Evolutionary conservation across 2,797 vertebrate species (phyloP), one percentile per base, ranked within the genome.

Genomic region (Echiichthys vipera): DNA sequence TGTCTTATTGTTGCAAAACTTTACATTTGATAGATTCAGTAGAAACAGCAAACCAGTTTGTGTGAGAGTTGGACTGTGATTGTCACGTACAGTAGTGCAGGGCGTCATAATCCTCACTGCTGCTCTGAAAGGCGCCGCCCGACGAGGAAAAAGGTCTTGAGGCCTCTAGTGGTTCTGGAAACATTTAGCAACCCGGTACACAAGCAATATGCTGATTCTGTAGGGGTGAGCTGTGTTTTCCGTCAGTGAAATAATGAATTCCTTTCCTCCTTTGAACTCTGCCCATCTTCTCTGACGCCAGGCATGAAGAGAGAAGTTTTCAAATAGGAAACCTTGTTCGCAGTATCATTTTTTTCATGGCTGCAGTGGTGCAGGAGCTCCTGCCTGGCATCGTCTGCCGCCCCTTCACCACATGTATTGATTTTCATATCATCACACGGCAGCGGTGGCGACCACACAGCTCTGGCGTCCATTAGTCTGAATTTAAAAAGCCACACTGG

Each of bases 371-470:
- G 63, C 24, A 56, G 54, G 51, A 66, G 53, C 45, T 49, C 22
- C 56, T 4, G 27, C 18, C 56, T 42, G 45, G 20, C 39, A 13
- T 40, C 8, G 62, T 65, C 69, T 61, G 66, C 53, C 76, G 68
- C 74, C 25, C 63, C 81, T 89, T 76, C 46, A 78, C 78, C 76
- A 83, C 84, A 77, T 55, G 69, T 79, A 85, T 88, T 87, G 89
- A 90, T 87, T 89, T 81, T 75, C 74, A 86, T 83, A 86, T 87
- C 77, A 69, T 70, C 74, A 87, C 74, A 74, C 59, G 50, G 81
- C 57, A 49, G 84, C 66, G 73, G 79, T 67, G 74, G 66, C 49
- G 40, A 63, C 74, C 29, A 34, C 72, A 72, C 68, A 57, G 54
- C 62, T 62, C 67, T 18, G 25, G 37, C 43, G 13, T 68, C 54